phyloP scores from a whole-genome alignment of 2,888 invertebrate species.

The Loripinus fragilis region DNA sequence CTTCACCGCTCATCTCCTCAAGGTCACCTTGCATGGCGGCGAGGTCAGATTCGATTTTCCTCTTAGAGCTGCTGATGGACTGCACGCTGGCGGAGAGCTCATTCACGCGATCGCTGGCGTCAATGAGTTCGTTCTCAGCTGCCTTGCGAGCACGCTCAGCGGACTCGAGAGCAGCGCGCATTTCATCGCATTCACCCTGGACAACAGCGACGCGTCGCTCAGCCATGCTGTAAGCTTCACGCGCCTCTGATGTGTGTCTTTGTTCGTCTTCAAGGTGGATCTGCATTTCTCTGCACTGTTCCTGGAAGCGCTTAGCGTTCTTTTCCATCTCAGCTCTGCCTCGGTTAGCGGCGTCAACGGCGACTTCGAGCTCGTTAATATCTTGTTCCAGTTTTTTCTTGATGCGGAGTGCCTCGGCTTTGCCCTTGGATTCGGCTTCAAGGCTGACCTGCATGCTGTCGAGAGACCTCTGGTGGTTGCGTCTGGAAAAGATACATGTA shows the following conservation, averaged over 20 bases:
- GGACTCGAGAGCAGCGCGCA: slow-evolving; percentile 95
- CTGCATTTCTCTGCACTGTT: slow-evolving; percentile 97
- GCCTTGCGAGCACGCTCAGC: slow-evolving; percentile 99
- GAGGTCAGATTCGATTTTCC: slow-evolving; percentile 99
- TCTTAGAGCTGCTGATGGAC: slow-evolving; percentile 98
- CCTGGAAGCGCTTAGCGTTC: slow-evolving; percentile 99
- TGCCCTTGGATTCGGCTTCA: slow-evolving; percentile 99
- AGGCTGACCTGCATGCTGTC: slow-evolving; percentile 99
- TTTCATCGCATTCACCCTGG: slow-evolving; percentile 99
- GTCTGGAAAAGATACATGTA: too few relatives aligned
- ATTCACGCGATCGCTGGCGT: slow-evolving; percentile 99
- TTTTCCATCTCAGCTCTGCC: slow-evolving; percentile 99
- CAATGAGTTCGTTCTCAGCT: slow-evolving; percentile 98
- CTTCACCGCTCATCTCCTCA: slow-evolving; percentile 96
- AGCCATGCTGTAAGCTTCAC: slow-evolving; percentile 98
- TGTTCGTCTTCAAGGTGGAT: slow-evolving; percentile 99
- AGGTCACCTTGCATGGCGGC: slow-evolving; percentile 94
- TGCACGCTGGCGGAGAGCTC: slow-evolving; percentile 97
- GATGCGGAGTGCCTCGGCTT: slow-evolving; percentile 99
- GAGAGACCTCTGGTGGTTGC: slow-evolving; percentile 99
- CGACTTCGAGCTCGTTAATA: slow-evolving; percentile 99
- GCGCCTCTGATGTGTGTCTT: slow-evolving; percentile 98
- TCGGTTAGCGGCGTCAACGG: slow-evolving; percentile 99
- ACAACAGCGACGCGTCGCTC: slow-evolving; percentile 99
- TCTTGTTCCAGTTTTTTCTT: slow-evolving; percentile 99